Evolutionary conservation across 2,797 vertebrate species (phyloP).

Genomic region (Odontamblyopus lacepedii): DNA sequence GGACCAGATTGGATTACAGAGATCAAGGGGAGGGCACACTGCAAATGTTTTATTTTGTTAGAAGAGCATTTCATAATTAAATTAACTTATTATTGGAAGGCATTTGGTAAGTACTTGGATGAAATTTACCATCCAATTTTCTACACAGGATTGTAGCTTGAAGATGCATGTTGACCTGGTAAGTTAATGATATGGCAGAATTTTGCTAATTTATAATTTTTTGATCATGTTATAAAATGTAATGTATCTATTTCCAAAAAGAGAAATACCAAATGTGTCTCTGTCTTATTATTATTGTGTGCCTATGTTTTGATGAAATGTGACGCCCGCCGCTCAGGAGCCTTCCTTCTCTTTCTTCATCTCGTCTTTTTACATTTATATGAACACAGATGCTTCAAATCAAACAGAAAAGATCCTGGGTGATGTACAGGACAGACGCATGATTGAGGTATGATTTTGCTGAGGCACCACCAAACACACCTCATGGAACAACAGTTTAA

Average conservation of each 20-base stretch:
- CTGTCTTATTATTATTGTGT: conserved; percentile 14
- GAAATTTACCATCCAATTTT: not conserved
- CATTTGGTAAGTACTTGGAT: conserved; percentile 1
- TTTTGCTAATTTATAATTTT: conserved; percentile 19
- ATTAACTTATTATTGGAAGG: conserved; percentile 8
- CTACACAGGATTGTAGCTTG: not conserved
- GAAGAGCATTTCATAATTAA: not conserved
- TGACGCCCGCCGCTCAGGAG: too few relatives aligned
- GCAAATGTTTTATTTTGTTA: conserved; percentile 24
- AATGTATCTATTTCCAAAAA: conserved; percentile 26
- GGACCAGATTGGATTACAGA: conserved; percentile 40
- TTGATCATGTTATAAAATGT: conserved; percentile 10
- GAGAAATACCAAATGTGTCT: conserved; percentile 20
- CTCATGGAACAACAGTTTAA: too few relatives aligned
- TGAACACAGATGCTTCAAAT: too few relatives aligned
- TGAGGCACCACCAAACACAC: too few relatives aligned
- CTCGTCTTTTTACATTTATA: too few relatives aligned
- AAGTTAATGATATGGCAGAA: conserved; percentile 18
- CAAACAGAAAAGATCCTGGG: too few relatives aligned
- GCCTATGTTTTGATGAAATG: not conserved
- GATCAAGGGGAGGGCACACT: conserved; percentile 29
- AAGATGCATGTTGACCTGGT: conserved; percentile 24
- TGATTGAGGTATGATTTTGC: too few relatives aligned
- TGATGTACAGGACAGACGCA: too few relatives aligned
- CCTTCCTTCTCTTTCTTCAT: too few relatives aligned